phyloP scores from a whole-genome alignment of 2,888 invertebrate genomes.

The Drosophila helvetica region DNA sequence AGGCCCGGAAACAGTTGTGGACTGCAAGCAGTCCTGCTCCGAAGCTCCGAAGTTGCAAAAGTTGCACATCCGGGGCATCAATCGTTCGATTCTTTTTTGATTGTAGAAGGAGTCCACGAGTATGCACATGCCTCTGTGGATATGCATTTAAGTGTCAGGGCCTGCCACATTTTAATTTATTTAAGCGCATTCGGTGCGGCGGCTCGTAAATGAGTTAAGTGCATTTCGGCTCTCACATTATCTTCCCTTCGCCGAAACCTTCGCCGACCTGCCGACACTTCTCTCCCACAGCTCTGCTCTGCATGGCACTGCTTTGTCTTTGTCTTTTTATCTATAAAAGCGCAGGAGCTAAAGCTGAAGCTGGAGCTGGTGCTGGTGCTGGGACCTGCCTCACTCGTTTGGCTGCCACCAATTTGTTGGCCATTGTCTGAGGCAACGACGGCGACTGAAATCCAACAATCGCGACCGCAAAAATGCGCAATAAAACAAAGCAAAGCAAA shows the following conservation, averaged over 20 bases:
- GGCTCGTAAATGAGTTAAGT: slow-evolving; percentile 70
- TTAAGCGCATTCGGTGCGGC: slow-evolving; percentile 65
- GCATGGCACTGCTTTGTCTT: neutral
- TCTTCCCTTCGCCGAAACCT: slow-evolving; percentile 11
- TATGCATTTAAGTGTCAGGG: slow-evolving; percentile 65
- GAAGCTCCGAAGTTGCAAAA: no score
- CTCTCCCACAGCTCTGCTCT: neutral
- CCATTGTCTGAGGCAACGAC: slow-evolving; percentile 55
- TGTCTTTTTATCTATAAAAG: slow-evolving; percentile 40
- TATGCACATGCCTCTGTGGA: slow-evolving; percentile 1
- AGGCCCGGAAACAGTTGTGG: no score
- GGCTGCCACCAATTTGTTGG: slow-evolving; percentile 51
- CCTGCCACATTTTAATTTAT: slow-evolving; percentile 75
- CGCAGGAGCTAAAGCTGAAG: slow-evolving; percentile 15
- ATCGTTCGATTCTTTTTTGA: neutral
- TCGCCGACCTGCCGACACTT: neutral
- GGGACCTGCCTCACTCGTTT: slow-evolving; percentile 3
- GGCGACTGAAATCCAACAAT: slow-evolving; percentile 13
- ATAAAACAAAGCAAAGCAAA: slow-evolving; percentile 10
- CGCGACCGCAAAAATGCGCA: slow-evolving; percentile 36
- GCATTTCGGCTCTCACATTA: slow-evolving; percentile 50
- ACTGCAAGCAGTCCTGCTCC: neutral
- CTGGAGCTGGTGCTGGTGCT: neutral
- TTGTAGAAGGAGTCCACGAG: neutral
- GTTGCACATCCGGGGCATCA: slow-evolving; percentile 1